These are phyloP conservation scores for Martes martes DNA, from an alignment of 2,113 vertebrate genomes.

Conservation along the genomic window DNA sequence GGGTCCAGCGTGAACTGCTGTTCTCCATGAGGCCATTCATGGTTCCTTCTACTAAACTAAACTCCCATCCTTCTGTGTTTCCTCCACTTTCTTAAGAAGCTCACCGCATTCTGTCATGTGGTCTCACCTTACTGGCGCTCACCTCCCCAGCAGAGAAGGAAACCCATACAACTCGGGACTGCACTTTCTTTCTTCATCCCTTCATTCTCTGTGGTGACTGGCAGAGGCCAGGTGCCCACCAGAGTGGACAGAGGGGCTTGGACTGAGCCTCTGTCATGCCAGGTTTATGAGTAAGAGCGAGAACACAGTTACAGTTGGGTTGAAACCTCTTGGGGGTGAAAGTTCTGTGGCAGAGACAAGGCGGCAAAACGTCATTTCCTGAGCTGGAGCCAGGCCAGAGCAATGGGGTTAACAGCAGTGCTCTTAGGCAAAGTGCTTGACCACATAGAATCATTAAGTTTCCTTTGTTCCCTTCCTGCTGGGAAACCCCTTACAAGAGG, in stretches of 20 bases:
- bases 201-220: background rate
- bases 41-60: background rate
- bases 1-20: background rate
- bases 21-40: background rate
- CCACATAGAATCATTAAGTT: constrained; percentile 21
- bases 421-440: constrained; percentile 34
- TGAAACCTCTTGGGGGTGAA: background rate
- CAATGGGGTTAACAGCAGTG: background rate
- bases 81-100: background rate
- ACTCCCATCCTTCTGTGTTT: background rate
- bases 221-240: background rate
- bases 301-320: background rate
- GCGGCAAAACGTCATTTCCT: background rate
- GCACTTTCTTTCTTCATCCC: background rate
- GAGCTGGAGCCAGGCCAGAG: background rate
- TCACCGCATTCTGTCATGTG: background rate
- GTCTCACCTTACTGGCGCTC: background rate
- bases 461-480: constrained; percentile 14
- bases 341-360: background rate
- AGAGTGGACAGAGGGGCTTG: background rate
- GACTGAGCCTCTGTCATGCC: background rate
- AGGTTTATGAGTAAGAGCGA: background rate
- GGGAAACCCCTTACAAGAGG: constrained; percentile 32
- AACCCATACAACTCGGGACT: background rate
- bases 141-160: background rate